Evolutionary conservation across 2,113 vertebrate species (phyloP).

Genomic region (Proteles cristata): DNA sequence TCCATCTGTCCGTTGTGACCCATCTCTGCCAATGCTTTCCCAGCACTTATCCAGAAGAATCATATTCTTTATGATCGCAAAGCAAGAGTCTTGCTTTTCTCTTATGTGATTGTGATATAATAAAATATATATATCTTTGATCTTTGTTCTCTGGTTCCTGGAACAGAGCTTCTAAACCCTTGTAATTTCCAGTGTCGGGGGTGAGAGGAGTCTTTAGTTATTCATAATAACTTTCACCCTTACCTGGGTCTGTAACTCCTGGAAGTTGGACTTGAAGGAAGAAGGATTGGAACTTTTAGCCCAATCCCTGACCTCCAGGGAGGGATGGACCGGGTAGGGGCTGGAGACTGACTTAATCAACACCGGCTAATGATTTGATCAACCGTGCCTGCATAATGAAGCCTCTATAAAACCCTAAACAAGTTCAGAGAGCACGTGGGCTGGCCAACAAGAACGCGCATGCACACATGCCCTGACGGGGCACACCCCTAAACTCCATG

Average conservation of each 20-base stretch:
- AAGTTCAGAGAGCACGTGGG: neutral
- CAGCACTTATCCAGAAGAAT: neutral
- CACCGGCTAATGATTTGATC: neutral
- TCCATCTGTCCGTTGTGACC: neutral
- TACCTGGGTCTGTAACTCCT: neutral
- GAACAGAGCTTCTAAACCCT: neutral
- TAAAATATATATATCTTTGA: neutral
- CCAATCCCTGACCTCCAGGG: neutral
- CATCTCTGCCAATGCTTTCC: neutral
- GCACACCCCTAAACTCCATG: neutral
- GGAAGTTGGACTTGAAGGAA: neutral
- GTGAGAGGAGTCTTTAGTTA: neutral
- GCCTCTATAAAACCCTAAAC: neutral
- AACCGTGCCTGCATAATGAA: neutral
- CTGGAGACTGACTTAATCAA: neutral
- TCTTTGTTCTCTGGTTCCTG: neutral
- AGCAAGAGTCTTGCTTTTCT: neutral
- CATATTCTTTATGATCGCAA: neutral
- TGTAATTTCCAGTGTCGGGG: neutral
- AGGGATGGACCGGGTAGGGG: neutral
- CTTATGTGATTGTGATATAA: neutral
- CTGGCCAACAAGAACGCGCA: neutral
- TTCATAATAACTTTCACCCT: neutral
- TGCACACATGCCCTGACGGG: neutral
- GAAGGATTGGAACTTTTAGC: neutral